phyloP scores from a whole-genome alignment of 2,113 vertebrate genomes.

The Syrmaticus mikado region DNA sequence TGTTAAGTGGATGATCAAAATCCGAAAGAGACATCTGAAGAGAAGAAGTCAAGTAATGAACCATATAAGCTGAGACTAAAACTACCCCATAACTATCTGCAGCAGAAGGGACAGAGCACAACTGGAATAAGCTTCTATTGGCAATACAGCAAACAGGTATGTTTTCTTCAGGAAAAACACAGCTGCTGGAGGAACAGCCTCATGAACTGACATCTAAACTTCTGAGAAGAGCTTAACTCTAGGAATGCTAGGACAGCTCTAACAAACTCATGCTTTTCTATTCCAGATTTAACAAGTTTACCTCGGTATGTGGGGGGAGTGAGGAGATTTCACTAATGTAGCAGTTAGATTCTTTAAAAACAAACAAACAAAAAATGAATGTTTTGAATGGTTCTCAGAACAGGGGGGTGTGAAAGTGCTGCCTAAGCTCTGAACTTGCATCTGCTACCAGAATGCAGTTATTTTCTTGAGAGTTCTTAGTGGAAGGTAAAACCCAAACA shows the following conservation, averaged over 20 bases:
- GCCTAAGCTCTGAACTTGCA: not conserved
- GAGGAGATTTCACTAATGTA: not conserved
- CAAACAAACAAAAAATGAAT: too few relatives aligned
- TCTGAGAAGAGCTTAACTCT: not conserved
- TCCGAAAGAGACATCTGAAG: slow-evolving; percentile 88
- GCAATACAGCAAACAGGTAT: not conserved
- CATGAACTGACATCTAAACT: not conserved
- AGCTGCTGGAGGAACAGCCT: not conserved
- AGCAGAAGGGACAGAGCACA: not conserved
- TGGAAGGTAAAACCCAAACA: not conserved
- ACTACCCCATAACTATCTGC: not conserved
- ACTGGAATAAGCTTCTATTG: not conserved
- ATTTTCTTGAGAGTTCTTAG: not conserved
- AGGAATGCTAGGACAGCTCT: slow-evolving; percentile 32
- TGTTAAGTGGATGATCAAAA: slow-evolving; percentile 94
- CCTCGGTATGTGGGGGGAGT: not conserved
- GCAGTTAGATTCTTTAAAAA: not conserved
- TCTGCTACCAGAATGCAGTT: accelerated
- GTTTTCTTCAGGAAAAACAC: not conserved
- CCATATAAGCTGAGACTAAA: slow-evolving; percentile 81
- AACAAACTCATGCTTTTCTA: slow-evolving; percentile 19
- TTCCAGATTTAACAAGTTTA: slow-evolving; percentile 30
- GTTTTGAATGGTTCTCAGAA: not conserved
- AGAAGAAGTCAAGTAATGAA: slow-evolving; percentile 83
- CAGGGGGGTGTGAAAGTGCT: not conserved